Evolutionary conservation across 2,888 invertebrate species (phyloP), one percentile per base, ranked within the genome.

Genomic region (Drosophila lacicola): DNA sequence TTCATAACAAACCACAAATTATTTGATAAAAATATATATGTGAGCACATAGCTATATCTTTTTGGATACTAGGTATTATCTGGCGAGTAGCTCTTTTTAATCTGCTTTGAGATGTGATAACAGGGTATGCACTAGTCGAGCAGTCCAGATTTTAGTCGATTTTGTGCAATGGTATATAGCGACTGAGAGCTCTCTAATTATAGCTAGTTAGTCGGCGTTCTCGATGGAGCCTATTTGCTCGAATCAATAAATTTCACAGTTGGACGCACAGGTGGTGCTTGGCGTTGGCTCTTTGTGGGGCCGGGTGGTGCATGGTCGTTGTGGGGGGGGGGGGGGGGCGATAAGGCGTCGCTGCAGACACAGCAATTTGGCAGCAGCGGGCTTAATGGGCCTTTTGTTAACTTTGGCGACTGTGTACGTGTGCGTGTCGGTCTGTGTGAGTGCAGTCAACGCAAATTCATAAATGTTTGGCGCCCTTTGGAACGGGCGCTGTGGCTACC

Each of bases 241-340:
- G 79, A 89, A 89, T 89, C 90, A 88, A 89, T 89, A 88, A 88
- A 83, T 87, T 89, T 83, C 69, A 75, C 81, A 82, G 83, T 78
- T 80, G 81, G 74, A 55, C 70, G 85, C 85, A 77, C 88, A 88
- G 84, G 86, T 84, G 84, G 62, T 56, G 80, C 73, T 69, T 42
- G 51, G 10, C 55, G 13, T 19, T 61, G 42, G n/a, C 37, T 9
- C 14, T 51, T 17, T 25, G 4, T 11, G 47, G 29, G 14, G 14
- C 3, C 21, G 0, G 29, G 17, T 13, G 36, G 17, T 34, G 14
- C 14, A 29, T 4, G n/a, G 10, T 5, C 13, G 46, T n/a, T 14
- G 33, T 39, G 29, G 29, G 29, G 29, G 8, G 29, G 29, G 33
- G 34, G 29, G 29, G 29, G 29, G 8, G 29, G 29, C 29, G 29